phyloP scores from a whole-genome alignment of 2,113 vertebrate species.

The Phrynosoma blainvillii region DNA sequence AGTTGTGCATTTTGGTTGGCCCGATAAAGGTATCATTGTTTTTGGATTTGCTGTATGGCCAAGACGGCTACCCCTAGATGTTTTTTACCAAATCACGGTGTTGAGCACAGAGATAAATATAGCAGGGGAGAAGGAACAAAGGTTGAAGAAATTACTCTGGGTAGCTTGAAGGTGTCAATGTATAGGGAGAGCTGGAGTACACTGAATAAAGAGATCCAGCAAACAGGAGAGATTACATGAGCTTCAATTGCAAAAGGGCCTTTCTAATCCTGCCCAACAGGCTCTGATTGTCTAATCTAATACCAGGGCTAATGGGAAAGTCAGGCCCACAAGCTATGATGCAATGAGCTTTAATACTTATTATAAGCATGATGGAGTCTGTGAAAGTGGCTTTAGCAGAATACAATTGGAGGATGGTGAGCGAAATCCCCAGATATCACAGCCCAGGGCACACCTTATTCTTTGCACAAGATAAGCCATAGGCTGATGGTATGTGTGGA shows the following conservation, averaged over 20 bases:
- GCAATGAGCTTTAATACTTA: slow-evolving; percentile 9
- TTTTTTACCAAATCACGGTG: no score
- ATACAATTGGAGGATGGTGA: slow-evolving; percentile 15
- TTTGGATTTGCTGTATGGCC: no score
- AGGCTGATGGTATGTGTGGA: neutral
- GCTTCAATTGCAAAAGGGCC: slow-evolving; percentile 3
- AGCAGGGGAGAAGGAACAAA: neutral
- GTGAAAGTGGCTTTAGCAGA: slow-evolving; percentile 25
- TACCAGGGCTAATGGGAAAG: slow-evolving; percentile 34
- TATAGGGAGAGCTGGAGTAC: neutral
- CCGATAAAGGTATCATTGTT: no score
- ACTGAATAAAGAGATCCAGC: neutral
- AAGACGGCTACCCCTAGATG: no score
- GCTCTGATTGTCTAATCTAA: slow-evolving; percentile 19
- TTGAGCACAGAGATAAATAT: neutral
- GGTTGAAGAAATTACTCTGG: neutral
- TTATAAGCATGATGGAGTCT: slow-evolving; percentile 1
- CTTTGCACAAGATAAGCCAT: neutral
- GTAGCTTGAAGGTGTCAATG: neutral
- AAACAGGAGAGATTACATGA: slow-evolving; percentile 15
- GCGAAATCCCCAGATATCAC: neutral
- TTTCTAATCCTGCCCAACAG: slow-evolving; percentile 13
- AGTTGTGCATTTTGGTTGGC: no score
- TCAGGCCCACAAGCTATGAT: slow-evolving; percentile 13
- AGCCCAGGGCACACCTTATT: neutral